These are phyloP conservation scores for Laupala kohalensis DNA, from an alignment of 1,140 invertebrate genomes.

Conservation along the genomic window DNA sequence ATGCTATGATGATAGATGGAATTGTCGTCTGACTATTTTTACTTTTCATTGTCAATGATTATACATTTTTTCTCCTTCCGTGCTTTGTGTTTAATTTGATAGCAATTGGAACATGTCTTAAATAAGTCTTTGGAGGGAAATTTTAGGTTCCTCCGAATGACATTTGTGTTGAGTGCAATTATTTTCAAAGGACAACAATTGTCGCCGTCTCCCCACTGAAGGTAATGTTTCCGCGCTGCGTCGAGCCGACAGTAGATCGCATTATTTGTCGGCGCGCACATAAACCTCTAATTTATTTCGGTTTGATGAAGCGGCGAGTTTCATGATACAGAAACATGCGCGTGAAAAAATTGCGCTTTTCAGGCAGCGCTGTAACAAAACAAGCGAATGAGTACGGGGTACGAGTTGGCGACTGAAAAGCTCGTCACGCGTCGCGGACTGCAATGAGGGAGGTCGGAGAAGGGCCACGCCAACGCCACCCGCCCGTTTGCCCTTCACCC, in stretches of 20 bases:
- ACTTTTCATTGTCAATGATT: too few species aligned
- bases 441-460: background rate
- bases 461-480: background rate
- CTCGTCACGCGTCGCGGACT: too few species aligned
- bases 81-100: too few species aligned
- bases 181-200: background rate
- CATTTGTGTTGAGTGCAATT: too few species aligned
- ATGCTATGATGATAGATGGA: too few species aligned
- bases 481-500: too few species aligned
- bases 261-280: background rate
- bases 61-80: too few species aligned
- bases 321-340: background rate
- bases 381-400: too few species aligned
- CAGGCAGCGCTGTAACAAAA: background rate
- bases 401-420: background rate
- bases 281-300: background rate
- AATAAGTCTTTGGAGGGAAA: too few species aligned
- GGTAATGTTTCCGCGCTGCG: background rate
- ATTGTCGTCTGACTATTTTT: too few species aligned
- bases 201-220: background rate
- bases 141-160: too few species aligned
- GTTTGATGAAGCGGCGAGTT: background rate
- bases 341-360: background rate
- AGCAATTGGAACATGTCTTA: too few species aligned
- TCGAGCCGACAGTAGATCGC: background rate